phyloP scores from a whole-genome alignment of 2,113 vertebrate genomes.

The Condylura cristata region DNA sequence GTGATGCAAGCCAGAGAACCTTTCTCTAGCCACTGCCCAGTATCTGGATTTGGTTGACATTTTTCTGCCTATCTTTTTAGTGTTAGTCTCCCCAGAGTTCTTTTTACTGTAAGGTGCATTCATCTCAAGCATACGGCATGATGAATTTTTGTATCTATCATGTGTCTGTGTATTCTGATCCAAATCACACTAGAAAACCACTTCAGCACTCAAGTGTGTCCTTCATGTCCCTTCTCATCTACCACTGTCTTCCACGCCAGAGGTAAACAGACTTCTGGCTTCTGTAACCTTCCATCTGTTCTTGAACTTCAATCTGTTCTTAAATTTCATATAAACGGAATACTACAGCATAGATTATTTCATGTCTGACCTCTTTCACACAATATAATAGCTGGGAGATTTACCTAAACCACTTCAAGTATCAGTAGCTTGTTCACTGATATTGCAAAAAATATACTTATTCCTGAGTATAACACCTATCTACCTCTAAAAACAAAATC shows the following conservation, averaged over 20 bases:
- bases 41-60: too few relatives aligned
- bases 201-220: background rate
- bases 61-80: too few relatives aligned
- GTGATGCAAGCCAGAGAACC: too few relatives aligned
- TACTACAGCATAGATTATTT: background rate
- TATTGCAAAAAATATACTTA: background rate
- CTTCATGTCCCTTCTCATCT: background rate
- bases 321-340: background rate
- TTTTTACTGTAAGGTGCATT: background rate
- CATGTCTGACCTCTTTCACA: background rate
- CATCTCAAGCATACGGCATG: background rate
- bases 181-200: background rate
- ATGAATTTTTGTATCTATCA: background rate
- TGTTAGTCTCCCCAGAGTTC: background rate
- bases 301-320: background rate
- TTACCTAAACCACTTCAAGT: background rate
- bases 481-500: conserved; percentile 12
- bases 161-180: background rate
- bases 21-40: too few relatives aligned
- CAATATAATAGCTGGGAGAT: background rate
- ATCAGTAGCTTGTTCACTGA: background rate
- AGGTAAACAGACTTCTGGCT: background rate
- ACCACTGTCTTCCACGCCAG: background rate
- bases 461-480: background rate
- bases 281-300: background rate